Evolutionary conservation across 2,888 invertebrate species (phyloP).

Genomic region (Hetaerina titia): DNA sequence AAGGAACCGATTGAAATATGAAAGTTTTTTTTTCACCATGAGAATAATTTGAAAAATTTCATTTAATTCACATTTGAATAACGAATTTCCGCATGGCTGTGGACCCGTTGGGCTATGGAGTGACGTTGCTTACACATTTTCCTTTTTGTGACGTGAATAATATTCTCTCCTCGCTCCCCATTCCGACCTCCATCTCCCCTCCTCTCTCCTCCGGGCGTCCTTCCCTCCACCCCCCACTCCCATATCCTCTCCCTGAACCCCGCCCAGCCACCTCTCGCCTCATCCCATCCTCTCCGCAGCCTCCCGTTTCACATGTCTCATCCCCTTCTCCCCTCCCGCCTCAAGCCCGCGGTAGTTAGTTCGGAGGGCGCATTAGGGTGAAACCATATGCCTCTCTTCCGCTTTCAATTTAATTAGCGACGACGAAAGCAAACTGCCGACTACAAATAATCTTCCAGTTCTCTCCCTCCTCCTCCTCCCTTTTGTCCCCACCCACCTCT

Average conservation of each 20-base stretch:
- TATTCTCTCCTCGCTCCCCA: slow-evolving; percentile 8
- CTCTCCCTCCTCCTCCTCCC: background rate
- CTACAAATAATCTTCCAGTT: slow-evolving; percentile 62
- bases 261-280: background rate
- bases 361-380: slow-evolving; percentile 3
- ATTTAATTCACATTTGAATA: slow-evolving; percentile 3
- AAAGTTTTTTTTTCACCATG: background rate
- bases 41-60: background rate
- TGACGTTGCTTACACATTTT: slow-evolving; percentile 14
- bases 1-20: background rate
- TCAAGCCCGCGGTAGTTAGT: slow-evolving; percentile 28
- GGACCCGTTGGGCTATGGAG: slow-evolving; percentile 2
- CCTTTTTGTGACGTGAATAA: slow-evolving; percentile 21
- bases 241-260: background rate
- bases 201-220: background rate
- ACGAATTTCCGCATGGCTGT: background rate
- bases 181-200: background rate
- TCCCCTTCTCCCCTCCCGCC: background rate
- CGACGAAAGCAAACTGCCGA: slow-evolving; percentile 62
- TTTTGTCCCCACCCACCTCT: background rate
- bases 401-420: slow-evolving; percentile 66
- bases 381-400: slow-evolving; percentile 63
- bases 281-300: background rate
- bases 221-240: background rate
- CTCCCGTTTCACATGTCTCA: background rate